These are phyloP conservation scores for Dendropsophus ebraccatus DNA, from an alignment of 2,113 vertebrate genomes.

Conservation along the genomic window DNA sequence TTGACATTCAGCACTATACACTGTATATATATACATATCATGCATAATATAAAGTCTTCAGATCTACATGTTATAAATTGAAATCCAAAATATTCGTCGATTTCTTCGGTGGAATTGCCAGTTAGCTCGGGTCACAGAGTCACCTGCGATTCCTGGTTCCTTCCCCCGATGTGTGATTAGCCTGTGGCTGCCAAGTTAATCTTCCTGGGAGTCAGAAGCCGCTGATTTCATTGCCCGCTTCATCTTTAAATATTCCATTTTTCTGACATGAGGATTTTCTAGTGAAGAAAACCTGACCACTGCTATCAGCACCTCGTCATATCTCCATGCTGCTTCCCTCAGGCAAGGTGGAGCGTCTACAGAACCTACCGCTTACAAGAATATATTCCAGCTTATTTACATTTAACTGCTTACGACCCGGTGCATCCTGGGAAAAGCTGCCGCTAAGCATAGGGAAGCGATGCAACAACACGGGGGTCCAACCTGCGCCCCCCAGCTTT, in stretches of 20 bases:
- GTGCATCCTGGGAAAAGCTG: neutral
- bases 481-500: no score
- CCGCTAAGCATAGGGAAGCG: neutral
- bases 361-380: neutral
- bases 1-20: neutral
- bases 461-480: no score
- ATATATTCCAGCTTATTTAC: neutral
- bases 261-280: conserved; percentile 30
- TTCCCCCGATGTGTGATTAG: conserved; percentile 20
- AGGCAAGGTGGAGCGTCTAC: conserved; percentile 7
- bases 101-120: neutral
- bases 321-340: neutral
- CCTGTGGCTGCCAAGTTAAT: conserved; percentile 29
- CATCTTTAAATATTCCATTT: conserved; percentile 43
- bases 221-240: conserved; percentile 20
- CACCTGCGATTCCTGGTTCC: conserved; percentile 27
- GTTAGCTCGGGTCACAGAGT: neutral
- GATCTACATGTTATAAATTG: neutral
- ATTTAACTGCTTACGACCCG: conserved; percentile 20
- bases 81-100: neutral
- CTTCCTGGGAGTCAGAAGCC: conserved; percentile 25
- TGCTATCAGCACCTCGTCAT: neutral
- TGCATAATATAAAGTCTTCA: neutral
- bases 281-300: conserved; percentile 23
- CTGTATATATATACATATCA: neutral